Percentiles rank a stretch among this genome's conserved stretches.
These are phyloP conservation scores for Cariama cristata DNA, from an alignment of 2,113 vertebrate species.

Conservation along the genomic window DNA sequence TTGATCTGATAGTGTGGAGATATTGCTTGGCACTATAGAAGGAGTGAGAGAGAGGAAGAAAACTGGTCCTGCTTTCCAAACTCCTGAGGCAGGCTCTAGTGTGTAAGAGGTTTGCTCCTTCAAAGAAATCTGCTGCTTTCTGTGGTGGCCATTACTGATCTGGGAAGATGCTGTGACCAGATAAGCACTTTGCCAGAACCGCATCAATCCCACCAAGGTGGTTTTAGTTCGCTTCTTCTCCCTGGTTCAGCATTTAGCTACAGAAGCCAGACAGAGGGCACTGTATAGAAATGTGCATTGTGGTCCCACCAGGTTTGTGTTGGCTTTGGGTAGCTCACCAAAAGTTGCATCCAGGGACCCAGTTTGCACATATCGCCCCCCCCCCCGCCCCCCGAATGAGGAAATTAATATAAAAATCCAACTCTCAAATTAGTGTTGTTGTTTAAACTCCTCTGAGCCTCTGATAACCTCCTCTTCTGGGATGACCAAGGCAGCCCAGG, in stretches of 20 bases:
- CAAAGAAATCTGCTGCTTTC: not conserved
- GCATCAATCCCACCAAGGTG: not conserved
- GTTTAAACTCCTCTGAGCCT: not conserved
- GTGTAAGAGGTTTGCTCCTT: not conserved
- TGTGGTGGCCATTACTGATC: not conserved
- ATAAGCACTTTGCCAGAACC: no score
- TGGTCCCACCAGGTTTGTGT: not conserved
- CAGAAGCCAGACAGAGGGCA: not conserved
- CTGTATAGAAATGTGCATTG: not conserved
- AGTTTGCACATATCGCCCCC: not conserved
- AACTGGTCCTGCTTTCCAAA: not conserved
- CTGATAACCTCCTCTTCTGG: not conserved
- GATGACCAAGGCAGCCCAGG: not conserved
- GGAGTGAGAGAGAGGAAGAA: not conserved
- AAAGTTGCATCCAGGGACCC: not conserved
- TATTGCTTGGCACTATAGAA: not conserved
- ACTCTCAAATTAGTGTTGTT: not conserved
- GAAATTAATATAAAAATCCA: not conserved
- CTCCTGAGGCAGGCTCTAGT: not conserved
- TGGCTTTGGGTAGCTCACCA: not conserved
- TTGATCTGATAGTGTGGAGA: not conserved
- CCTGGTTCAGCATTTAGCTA: not conserved
- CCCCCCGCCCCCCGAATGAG: not conserved
- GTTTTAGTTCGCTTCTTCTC: not conserved
- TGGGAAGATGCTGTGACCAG: not conserved